Conservation (phyloP, 2,797 vertebrate genomes). For the Threskiornis aethiopicus region DNA sequence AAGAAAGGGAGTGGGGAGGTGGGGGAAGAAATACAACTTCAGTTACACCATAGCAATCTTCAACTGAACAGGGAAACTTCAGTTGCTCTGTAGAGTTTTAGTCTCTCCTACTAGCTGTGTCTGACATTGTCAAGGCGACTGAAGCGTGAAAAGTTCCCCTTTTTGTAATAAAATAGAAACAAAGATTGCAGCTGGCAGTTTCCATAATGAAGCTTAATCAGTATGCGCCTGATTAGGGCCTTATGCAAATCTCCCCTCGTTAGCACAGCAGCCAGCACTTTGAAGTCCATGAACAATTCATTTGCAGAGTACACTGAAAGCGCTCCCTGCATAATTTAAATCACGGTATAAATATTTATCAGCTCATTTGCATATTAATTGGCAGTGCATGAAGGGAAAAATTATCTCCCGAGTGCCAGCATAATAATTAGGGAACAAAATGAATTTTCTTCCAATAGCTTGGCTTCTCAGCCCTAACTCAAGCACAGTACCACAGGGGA, state of each 20-base stretch:
- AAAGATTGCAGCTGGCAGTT: slow-evolving; percentile 98
- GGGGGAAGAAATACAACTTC: slow-evolving; percentile 74
- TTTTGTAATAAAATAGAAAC: slow-evolving; percentile 96
- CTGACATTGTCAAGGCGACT: slow-evolving; percentile 95
- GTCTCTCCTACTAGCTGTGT: slow-evolving; percentile 80
- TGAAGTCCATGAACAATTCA: slow-evolving; percentile 99
- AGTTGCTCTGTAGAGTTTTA: slow-evolving; percentile 82
- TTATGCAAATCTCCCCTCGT: slow-evolving; percentile 99
- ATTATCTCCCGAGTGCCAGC: slow-evolving; percentile 85
- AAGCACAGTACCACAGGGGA: slow-evolving; percentile 76
- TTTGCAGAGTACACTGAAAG: slow-evolving; percentile 97
- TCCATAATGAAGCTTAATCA: slow-evolving; percentile 99
- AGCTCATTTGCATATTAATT: slow-evolving; percentile 99
- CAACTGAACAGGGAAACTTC: slow-evolving; percentile 81
- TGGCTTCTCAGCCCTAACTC: slow-evolving; percentile 82
- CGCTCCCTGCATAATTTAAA: slow-evolving; percentile 99
- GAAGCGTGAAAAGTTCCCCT: slow-evolving; percentile 93
- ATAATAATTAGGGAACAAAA: slow-evolving; percentile 86
- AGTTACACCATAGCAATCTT: slow-evolving; percentile 81
- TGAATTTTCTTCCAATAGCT: slow-evolving; percentile 85
- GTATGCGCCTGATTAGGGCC: slow-evolving; percentile 99
- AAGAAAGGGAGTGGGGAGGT: slow-evolving; percentile 67
- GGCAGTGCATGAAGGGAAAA: slow-evolving; percentile 86
- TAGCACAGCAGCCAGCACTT: slow-evolving; percentile 96
- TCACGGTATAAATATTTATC: slow-evolving; percentile 99